Evolutionary conservation across 2,797 vertebrate species (phyloP).

Genomic region (Dendrocincla tyrannina): DNA sequence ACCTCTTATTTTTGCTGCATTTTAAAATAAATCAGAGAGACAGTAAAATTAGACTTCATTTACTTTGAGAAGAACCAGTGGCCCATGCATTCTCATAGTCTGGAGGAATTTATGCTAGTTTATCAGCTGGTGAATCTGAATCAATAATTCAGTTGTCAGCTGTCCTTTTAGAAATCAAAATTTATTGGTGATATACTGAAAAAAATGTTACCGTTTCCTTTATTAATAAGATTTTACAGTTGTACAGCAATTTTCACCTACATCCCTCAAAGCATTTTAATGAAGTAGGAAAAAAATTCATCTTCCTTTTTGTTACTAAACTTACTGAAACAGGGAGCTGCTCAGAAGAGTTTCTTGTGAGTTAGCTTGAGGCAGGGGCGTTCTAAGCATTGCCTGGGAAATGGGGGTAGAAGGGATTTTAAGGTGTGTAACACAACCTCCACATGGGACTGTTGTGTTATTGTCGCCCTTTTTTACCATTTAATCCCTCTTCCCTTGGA

Average conservation of each 20-base stretch:
- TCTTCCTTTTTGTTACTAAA: background rate
- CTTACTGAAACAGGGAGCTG: rapidly evolving
- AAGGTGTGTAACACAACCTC: too few species aligned
- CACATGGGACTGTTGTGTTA: rapidly evolving
- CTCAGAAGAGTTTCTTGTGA: background rate
- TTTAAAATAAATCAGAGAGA: background rate
- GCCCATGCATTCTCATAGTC: background rate
- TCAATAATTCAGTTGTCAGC: background rate
- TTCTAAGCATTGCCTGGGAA: background rate
- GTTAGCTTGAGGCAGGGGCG: rapidly evolving
- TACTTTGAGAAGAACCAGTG: background rate
- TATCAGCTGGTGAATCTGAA: background rate
- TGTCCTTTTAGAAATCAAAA: background rate
- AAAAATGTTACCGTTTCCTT: background rate
- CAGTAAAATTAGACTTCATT: background rate
- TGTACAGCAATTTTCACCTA: background rate
- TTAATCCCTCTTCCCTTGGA: too few species aligned
- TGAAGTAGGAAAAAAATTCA: background rate
- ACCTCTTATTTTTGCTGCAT: background rate
- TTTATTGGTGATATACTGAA: background rate
- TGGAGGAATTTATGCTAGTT: background rate
- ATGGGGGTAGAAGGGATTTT: background rate
- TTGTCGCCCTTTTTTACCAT: background rate
- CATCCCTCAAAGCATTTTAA: background rate
- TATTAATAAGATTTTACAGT: background rate